Base-by-base conservation (phyloP, 2,113 vertebrate species). In the Megaptera novaeangliae region DNA sequence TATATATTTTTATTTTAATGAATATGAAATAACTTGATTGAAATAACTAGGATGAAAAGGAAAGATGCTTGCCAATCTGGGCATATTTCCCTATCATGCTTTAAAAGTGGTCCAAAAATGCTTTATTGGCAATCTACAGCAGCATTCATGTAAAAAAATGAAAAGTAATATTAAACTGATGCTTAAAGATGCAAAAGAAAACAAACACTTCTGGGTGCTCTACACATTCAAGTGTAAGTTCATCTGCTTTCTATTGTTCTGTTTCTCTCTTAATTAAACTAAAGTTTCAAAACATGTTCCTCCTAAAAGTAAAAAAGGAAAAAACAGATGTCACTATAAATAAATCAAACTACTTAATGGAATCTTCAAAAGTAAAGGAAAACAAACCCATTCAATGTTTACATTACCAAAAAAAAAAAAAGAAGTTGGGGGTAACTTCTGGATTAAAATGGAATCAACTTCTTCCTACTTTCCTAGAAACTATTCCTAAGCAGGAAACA, bases 181-280 rank as follows among this genome's bases (percentile, higher is more conserved):
- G 20, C 72, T 90, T 94, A 95, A 94, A 75, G 63, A 95, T 59
- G 49, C 49, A 64, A 95, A 96, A 68, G 31, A 94, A 95, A 90
- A 63, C 36, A 92, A 91, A 78, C 80, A 94, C 64, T 93, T 63
- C 84, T 95, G 49, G 87, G 39, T 78, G n/a, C 3, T 63, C 5
- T 92, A 46, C 52, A 77, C 69, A 7, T 68, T 94, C 75, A 75
- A 39, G 44, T 59, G 36, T 23, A 71, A 85, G 10, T 69, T 80
- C n/a, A 87, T 94, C 52, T 97, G 69, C 13, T 69, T 88, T 85
- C n/a, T 91, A 39, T 66, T 15, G 39, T 23, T 92, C 8, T 75
- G 21, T 61, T 36, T 92, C 44, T 59, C 18, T 92, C 41, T 77
- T 91, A 83, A 88, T 71, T 84, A 69, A 80, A 46, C 23, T 88